Conservation (phyloP, 1,140 invertebrate genomes). For the Zelostemma sp. region DNA sequence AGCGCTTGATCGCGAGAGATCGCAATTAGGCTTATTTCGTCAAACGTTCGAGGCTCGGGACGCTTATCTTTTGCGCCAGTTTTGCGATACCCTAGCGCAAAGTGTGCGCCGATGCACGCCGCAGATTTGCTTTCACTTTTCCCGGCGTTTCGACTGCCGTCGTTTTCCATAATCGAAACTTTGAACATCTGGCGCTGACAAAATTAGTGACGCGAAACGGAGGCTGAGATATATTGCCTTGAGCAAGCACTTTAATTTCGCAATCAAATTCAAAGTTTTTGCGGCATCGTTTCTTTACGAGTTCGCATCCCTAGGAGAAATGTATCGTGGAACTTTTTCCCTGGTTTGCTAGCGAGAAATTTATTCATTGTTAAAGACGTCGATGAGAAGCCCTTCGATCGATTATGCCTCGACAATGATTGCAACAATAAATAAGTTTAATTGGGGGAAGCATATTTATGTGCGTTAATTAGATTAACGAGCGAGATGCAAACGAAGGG, state of each 20-base stretch:
- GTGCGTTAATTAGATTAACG: constrained; percentile 48
- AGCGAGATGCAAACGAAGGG: constrained; percentile 38
- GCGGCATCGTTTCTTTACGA: no score
- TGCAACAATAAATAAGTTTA: constrained; percentile 34
- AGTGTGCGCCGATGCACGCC: constrained; percentile 33
- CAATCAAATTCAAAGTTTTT: background rate
- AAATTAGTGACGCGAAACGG: constrained; percentile 3
- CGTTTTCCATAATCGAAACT: constrained; percentile 13
- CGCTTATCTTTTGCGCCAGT: constrained; percentile 49
- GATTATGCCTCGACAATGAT: constrained; percentile 24
- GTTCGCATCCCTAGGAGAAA: no score
- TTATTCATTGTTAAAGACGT: constrained; percentile 7
- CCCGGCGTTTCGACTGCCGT: constrained; percentile 12
- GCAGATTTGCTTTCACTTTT: constrained; percentile 53
- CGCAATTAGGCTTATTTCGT: constrained; percentile 56
- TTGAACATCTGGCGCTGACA: background rate
- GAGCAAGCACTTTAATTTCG: background rate
- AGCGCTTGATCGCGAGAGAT: constrained; percentile 46
- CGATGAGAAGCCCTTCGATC: no score
- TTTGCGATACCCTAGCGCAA: constrained; percentile 34
- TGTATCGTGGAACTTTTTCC: no score
- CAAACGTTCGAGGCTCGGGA: constrained; percentile 49
- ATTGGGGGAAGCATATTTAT: constrained; percentile 39
- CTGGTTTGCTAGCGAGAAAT: no score
- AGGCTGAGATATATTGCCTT: background rate